A percentile compares a stretch with the other conserved stretches of the same genome.
Evolutionary conservation across 2,797 vertebrate species (phyloP).

Genomic region (Poeciliopsis infans): DNA sequence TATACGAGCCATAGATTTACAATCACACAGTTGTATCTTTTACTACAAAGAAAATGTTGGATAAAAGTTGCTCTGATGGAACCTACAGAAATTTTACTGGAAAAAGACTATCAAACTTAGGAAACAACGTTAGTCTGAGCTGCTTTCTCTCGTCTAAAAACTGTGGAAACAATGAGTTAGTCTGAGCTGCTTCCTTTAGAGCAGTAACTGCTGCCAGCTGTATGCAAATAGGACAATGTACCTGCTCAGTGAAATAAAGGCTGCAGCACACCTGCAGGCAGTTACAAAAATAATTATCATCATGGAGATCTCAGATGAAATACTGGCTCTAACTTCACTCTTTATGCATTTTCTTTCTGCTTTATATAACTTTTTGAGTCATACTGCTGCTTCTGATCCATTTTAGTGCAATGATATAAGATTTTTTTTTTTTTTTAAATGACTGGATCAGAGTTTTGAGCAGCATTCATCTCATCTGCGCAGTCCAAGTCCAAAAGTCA

Average conservation of each 20-base stretch:
- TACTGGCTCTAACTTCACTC: neutral
- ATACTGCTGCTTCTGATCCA: no score
- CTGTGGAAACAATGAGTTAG: constrained; percentile 9
- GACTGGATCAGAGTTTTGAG: neutral
- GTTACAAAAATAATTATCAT: constrained; percentile 15
- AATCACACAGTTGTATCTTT: neutral
- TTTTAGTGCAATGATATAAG: neutral
- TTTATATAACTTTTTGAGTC: neutral
- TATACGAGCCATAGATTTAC: neutral
- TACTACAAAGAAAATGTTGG: constrained; percentile 2
- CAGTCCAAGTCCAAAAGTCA: neutral
- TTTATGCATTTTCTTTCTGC: neutral
- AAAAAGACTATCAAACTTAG: neutral
- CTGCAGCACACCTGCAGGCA: constrained; percentile 38
- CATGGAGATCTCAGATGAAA: neutral
- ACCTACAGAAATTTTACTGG: neutral
- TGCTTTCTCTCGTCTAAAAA: neutral
- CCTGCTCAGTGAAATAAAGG: constrained; percentile 19
- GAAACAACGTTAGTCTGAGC: neutral
- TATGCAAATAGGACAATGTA: constrained; percentile 68
- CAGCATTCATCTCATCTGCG: constrained; percentile 10
- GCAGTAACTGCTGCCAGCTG: constrained; percentile 54
- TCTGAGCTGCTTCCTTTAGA: constrained; percentile 26
- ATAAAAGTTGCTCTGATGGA: neutral
- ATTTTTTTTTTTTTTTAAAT: neutral